Base-by-base conservation (phyloP, 2,888 invertebrate species). In the Ryuthela nishihirai region DNA sequence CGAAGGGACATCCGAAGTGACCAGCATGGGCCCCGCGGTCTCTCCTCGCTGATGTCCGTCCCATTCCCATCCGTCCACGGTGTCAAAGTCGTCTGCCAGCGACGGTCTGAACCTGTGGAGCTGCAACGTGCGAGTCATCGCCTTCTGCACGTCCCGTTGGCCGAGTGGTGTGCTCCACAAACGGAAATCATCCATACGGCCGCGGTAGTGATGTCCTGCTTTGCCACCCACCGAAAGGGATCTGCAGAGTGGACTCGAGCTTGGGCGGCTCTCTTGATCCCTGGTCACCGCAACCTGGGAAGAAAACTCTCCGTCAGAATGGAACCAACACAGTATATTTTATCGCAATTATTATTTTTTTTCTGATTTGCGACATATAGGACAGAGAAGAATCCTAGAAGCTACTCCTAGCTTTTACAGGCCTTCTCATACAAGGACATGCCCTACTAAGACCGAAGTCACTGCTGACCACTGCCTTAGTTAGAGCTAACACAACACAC, bases 61-160 rank as follows among this genome's bases (percentile, higher is more conserved):
- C 42, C 42, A 42, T 23, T 24, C 4, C 42, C 42, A 42, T 18
- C 12, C n/a, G 42, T 42, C 42, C 10, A 42, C 10, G 4, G n/a
- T n/a, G 15, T 24, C n/a, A 26, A 42, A 42, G n/a, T 42, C 15
- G 12, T 42, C 42, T n/a, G 15, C 6, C 23, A 42, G 39, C 4
- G 4, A 20, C 10, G 7, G 9, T 6, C 10, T 39, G n/a, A 3
- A 4, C 5, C 10, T 34, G 17, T 12, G 17, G 6, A 4, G 12
- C 18, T 39, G 7, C 18, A 4, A 12, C 12, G 1, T 10, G 7
- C 18, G 15, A 7, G 29, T 20, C 39, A 39, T 39, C 2, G n/a
- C n/a, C 18, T 39, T 39, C 18, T 39, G n/a, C 12, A 39, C 10
- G 4, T 17, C 10, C n/a, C 10, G 4, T 17, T 15, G 39, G 4